phyloP scores from a whole-genome alignment of 2,113 vertebrate species.

The Cyphomyrus discorhynchus region DNA sequence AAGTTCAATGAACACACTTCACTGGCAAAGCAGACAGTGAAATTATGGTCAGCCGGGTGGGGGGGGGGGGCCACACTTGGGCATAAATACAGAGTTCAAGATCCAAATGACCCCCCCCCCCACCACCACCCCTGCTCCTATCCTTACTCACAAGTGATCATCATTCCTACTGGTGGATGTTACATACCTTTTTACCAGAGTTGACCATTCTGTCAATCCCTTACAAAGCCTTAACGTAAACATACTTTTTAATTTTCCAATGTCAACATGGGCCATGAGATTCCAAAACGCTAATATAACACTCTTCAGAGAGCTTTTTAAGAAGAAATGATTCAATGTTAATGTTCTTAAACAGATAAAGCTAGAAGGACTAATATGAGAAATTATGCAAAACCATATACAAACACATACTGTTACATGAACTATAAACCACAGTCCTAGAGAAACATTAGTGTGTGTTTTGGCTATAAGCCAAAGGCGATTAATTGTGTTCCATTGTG shows the following conservation, averaged over 20 bases:
- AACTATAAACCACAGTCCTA: neutral
- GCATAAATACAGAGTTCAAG: neutral
- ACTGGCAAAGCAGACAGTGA: neutral
- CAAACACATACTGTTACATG: neutral
- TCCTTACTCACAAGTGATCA: neutral
- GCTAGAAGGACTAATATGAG: neutral
- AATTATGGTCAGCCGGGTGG: neutral
- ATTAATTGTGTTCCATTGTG: neutral
- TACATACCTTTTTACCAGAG: neutral
- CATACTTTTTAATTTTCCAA: neutral
- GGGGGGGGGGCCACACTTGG: neutral
- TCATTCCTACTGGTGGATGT: neutral
- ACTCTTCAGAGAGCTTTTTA: neutral
- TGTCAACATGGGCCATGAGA: neutral
- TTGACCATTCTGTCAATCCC: neutral
- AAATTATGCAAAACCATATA: neutral
- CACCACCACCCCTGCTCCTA: neutral
- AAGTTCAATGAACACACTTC: neutral
- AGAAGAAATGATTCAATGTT: neutral
- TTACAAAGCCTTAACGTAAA: neutral
- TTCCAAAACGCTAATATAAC: neutral
- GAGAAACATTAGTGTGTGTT: neutral
- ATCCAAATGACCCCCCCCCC: neutral
- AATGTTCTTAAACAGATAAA: neutral
- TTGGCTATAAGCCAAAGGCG: neutral